phyloP scores from a whole-genome alignment of 2,113 vertebrate species.

The Prionailurus viverrinus region DNA sequence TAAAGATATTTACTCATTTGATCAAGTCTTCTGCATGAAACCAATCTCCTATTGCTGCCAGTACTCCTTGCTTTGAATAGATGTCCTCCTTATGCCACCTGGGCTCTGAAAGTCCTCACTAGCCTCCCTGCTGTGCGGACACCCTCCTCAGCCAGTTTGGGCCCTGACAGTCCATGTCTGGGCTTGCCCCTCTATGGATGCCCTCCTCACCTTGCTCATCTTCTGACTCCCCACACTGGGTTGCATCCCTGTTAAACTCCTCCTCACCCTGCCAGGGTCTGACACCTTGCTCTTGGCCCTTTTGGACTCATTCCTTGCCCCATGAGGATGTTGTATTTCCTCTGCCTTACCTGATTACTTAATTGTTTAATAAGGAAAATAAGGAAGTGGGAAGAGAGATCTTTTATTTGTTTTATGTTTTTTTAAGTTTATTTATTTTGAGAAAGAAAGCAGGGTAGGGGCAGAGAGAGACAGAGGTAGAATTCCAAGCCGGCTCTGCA shows the following conservation, averaged over 20 bases:
- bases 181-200: not conserved
- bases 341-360: not conserved
- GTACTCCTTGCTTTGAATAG: not conserved
- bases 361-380: not conserved
- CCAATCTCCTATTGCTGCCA: not conserved
- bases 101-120: fast-evolving
- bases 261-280: not conserved
- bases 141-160: not conserved
- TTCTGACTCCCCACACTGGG: not conserved
- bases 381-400: not conserved
- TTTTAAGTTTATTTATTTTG: too few relatives aligned
- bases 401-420: not conserved
- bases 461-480: too few relatives aligned
- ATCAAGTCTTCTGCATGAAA: not conserved
- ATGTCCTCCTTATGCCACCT: not conserved
- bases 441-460: too few relatives aligned
- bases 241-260: not conserved
- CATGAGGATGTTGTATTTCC: not conserved
- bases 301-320: too few relatives aligned
- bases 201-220: not conserved
- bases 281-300: not conserved
- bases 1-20: not conserved
- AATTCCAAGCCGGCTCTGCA: too few relatives aligned
- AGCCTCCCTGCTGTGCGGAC: fast-evolving
- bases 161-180: fast-evolving